Conservation (phyloP, 2,113 vertebrate genomes). For the Rafetus swinhoei region DNA sequence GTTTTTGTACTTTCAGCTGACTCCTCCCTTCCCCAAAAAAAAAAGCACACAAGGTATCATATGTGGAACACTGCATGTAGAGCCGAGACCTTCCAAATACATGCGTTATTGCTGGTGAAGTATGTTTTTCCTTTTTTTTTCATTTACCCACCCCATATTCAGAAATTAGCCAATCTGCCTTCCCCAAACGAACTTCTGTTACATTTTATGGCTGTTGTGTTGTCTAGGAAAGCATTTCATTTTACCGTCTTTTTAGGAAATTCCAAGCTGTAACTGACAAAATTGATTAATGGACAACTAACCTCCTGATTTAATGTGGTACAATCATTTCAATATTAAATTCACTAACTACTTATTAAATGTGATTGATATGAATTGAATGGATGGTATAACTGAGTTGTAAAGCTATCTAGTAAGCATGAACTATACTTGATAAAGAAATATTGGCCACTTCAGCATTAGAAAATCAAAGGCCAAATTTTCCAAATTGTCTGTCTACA, state of each 20-base stretch:
- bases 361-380: constrained; percentile 4
- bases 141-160: background rate
- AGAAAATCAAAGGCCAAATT: background rate
- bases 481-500: background rate
- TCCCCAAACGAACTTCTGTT: background rate
- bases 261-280: background rate
- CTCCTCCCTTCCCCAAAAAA: background rate
- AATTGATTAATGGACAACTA: constrained; percentile 15
- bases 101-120: background rate
- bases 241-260: background rate
- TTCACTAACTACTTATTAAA: constrained; percentile 10
- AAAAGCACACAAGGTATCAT: background rate
- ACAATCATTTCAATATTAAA: constrained; percentile 23
- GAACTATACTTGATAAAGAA: background rate
- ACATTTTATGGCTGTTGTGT: background rate
- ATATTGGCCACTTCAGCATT: background rate
- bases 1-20: background rate
- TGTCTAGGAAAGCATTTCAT: background rate
- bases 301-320: background rate
- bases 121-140: background rate
- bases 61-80: background rate
- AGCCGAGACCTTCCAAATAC: background rate
- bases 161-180: background rate
- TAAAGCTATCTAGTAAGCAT: background rate
- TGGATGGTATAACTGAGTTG: background rate